Evolutionary conservation across 2,888 invertebrate genomes (phyloP).

Genomic region (Zhuqinia jingwanae): DNA sequence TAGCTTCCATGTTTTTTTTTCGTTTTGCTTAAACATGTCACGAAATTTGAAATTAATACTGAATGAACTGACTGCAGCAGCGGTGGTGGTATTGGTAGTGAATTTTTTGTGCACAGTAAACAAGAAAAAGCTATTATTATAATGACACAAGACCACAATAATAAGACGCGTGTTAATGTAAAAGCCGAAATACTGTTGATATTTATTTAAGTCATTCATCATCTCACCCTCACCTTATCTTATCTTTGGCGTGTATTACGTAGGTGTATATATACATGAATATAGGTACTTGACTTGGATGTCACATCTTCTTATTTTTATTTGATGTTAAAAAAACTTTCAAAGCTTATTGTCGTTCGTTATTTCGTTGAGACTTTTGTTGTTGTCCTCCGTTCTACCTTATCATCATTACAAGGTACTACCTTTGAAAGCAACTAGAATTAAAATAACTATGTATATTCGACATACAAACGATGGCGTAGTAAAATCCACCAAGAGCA

Average conservation of each 20-base stretch:
- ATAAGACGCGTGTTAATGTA: not conserved
- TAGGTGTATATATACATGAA: no score
- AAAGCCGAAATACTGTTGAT: not conserved
- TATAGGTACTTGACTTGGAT: constrained; percentile 1
- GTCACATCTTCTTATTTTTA: not conserved
- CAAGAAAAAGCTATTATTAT: constrained; percentile 51
- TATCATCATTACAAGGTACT: not conserved
- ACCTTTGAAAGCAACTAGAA: no score
- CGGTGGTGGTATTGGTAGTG: no score
- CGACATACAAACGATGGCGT: no score
- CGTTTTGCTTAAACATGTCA: not conserved
- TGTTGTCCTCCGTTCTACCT: not conserved
- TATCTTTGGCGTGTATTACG: no score
- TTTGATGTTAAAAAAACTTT: no score
- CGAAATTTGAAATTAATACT: no score
- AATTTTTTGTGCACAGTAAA: constrained; percentile 21
- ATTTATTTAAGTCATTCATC: constrained; percentile 26
- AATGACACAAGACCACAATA: constrained; percentile 7
- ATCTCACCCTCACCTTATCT: not conserved
- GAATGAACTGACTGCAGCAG: no score
- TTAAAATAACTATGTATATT: no score
- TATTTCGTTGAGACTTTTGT: not conserved
- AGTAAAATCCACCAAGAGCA: no score
- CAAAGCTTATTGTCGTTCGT: no score
- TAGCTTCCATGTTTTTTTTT: no score